Percentiles rank a stretch among this genome's conserved stretches.
These are phyloP conservation scores for Gymnocypris eckloni DNA, from an alignment of 2,797 vertebrate species.

Conservation along the genomic window DNA sequence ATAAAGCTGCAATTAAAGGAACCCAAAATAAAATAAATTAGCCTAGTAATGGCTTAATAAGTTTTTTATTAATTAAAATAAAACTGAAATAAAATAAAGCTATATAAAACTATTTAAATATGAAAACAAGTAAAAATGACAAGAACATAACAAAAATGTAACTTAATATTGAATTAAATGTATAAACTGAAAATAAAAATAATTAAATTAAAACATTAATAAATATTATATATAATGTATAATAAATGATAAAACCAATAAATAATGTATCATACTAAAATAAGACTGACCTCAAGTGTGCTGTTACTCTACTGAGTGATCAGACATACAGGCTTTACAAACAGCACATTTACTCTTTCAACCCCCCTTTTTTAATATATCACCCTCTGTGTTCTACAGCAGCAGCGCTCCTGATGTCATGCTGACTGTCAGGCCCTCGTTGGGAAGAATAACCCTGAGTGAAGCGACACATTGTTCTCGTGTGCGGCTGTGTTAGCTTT, in stretches of 20 bases:
- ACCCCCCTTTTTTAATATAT: neutral
- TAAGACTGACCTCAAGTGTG: neutral
- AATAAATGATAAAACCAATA: neutral
- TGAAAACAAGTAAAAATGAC: neutral
- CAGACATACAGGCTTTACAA: neutral
- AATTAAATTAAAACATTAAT: neutral
- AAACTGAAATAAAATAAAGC: neutral
- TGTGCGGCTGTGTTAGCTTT: constrained; percentile 33
- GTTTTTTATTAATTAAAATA: neutral
- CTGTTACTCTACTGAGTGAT: neutral
- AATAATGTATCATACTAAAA: neutral
- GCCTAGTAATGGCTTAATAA: too few relatives aligned
- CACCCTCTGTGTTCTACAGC: neutral
- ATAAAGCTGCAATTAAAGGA: neutral
- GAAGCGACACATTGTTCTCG: neutral
- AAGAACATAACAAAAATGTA: neutral
- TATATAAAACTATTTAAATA: neutral
- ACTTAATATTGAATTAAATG: neutral
- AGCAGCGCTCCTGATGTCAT: neutral
- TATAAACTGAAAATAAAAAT: neutral
- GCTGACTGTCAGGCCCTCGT: neutral
- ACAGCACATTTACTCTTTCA: neutral
- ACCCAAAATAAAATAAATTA: too few relatives aligned
- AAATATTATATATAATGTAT: neutral
- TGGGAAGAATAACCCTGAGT: constrained; percentile 13